Base-by-base conservation (phyloP, 1,140 invertebrate genomes). In the Caenorhabditis elegans region DNA sequence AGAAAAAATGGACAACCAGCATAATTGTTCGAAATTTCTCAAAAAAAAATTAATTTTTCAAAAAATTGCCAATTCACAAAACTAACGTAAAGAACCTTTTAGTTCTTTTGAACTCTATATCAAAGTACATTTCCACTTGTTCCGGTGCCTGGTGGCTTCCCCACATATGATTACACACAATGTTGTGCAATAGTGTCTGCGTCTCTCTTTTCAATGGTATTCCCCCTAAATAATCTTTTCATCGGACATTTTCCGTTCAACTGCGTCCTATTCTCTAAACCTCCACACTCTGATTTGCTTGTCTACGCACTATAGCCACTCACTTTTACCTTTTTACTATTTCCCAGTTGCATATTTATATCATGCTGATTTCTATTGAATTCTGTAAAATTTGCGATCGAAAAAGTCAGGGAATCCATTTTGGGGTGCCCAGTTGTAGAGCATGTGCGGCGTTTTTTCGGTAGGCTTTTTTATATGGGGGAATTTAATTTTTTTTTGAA, bases 371-470 rank as follows among this genome's bases (percentile, higher is more conserved):
- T n/a, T 39, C 34, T 70, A 10, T 70, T 10, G 22, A 70, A 70
- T 39, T 39, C 34, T 70, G 60, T 24, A 70, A 43, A 70, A 22
- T 70, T 6, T 70, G 60, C 22, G 34, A 70, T 24, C 60, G 60
- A 8, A 22, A 22, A 22, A 70, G 60, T 39, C 60, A 70, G n/a
- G 60, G 60, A 11, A 43, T 70, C 3, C 60, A 70, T 39, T 70
- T 70, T 39, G 60, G 60, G 22, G 60, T 70, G 15, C 28, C 60
- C 34, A 70, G 60, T 70, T 70, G 60, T 39, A 36, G 60, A 39
- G 60, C 60, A 19, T 70, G 60, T 70, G 31, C 60, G 3, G 60
- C 60, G n/a, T 70, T 70, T 39, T 70, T 70, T 10, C 31, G 53
- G 53, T 60, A 6, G n/a, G 53, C n/a, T n/a, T n/a, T n/a, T n/a